Evolutionary conservation across 1,140 invertebrate genomes (phyloP).

Genomic region (Contarinia nasturtii): DNA sequence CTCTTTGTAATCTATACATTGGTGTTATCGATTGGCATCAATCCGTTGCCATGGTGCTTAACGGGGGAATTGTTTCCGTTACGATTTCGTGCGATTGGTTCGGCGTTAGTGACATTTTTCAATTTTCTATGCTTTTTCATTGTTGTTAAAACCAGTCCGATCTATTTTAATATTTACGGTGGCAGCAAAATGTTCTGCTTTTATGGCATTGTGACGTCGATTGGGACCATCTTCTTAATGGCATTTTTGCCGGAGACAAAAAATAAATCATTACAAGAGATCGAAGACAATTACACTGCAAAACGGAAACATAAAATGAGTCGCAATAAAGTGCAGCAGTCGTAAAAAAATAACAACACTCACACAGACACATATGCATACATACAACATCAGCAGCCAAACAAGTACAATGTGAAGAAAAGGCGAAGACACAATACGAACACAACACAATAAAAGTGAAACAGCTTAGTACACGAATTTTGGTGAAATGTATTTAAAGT

Average conservation of each 20-base stretch:
- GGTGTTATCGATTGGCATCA: constrained; percentile 33
- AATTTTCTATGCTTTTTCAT: constrained; percentile 46
- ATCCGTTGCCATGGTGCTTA: constrained; percentile 48
- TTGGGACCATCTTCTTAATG: constrained; percentile 41
- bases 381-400: too few species aligned
- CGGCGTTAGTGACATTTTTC: constrained; percentile 38
- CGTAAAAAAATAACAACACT: too few species aligned
- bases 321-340: too few species aligned
- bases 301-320: too few species aligned
- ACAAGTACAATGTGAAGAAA: too few species aligned
- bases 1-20: constrained; percentile 34
- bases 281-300: constrained; percentile 29
- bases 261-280: constrained; percentile 56
- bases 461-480: too few species aligned
- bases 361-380: too few species aligned
- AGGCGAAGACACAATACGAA: too few species aligned
- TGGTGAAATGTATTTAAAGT: too few species aligned
- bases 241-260: constrained; percentile 61
- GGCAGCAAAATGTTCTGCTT: constrained; percentile 41
- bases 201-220: constrained; percentile 40
- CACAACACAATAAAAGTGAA: too few species aligned
- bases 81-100: constrained; percentile 32
- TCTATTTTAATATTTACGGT: constrained; percentile 34
- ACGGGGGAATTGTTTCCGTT: constrained; percentile 41
- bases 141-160: constrained; percentile 47